Evolutionary conservation across 2,888 invertebrate genomes (phyloP).

Genomic region (Himalopsyche kuldschensis): DNA sequence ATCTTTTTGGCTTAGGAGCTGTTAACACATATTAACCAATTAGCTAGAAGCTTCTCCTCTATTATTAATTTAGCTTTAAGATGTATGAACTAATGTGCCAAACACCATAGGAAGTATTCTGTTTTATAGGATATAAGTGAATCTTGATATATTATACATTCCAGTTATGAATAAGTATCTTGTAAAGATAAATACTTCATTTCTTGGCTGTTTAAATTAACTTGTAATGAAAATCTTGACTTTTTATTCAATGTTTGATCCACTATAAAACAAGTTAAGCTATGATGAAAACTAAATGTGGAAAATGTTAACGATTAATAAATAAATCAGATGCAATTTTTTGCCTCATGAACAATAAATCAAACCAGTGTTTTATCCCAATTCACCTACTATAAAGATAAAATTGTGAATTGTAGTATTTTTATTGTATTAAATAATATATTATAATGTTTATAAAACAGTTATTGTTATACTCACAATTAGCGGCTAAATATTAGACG

Average conservation of each 20-base stretch:
- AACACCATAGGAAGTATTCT: not conserved
- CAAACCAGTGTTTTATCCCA: too few species aligned
- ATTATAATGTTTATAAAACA: not conserved
- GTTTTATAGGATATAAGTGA: not conserved
- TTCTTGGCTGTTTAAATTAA: not conserved
- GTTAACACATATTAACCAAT: not conserved
- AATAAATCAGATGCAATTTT: too few species aligned
- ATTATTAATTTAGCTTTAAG: not conserved
- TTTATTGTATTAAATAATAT: not conserved
- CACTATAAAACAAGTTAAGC: too few species aligned
- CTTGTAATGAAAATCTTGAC: too few species aligned
- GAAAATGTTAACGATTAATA: too few species aligned
- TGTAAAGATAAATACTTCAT: not conserved
- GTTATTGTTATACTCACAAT: not conserved
- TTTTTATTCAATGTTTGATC: too few species aligned
- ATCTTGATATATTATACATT: not conserved
- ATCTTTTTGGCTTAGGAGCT: not conserved
- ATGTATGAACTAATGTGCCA: not conserved
- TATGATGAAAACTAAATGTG: too few species aligned
- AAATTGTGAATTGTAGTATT: not conserved
- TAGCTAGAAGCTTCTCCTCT: not conserved
- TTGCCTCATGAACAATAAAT: too few species aligned
- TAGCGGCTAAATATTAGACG: not conserved
- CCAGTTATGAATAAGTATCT: not conserved
- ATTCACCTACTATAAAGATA: not conserved